Base-by-base conservation (phyloP, 2,113 vertebrate genomes). In the Struthio camelus region DNA sequence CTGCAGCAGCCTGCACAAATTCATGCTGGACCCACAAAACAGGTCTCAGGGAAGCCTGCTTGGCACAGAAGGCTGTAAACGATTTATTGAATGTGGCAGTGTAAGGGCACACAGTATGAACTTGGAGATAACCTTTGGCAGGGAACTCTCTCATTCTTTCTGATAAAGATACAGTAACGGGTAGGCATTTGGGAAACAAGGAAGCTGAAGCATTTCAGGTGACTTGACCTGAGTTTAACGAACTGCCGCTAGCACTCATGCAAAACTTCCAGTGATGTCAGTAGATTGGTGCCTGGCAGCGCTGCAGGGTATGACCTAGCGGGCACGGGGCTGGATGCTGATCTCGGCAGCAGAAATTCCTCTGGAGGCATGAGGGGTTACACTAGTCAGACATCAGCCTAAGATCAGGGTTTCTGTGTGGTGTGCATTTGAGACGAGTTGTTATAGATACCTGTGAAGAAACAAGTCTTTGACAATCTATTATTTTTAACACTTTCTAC, bases 111-210 rank as follows among this genome's bases (percentile, higher is more conserved):
- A 58, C 93, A 83, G 92, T 86, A 62, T 96, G 92, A 97, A 92
- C 95, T 91, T 94, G 17, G 93, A 96, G 96, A 97, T 96, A 97
- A 97, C 96, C 94, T 95, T 96, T 96, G 95, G 89, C 89, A 92
- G 66, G 67, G 89, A 96, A 80, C 76, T 96, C 54, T 95, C 84
- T 77, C n/a, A 19, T 58, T 91, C 78, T 89, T 80, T 94, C 92
- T 90, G 96, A 96, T 92, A 91, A 96, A 97, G 97, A 92, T 90
- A 76, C 9, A 96, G 91, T 70, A 92, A 92, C 85, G 87, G 87
- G 97, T 93, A 94, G 96, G 96, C 85, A 89, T 95, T 94, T 94
- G 89, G 85, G 95, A 95, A 87, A 66, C 2, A 78, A 91, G 93
- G 85, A 95, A 96, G 73, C 87, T 95, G 93, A 93, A 96, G 76